phyloP scores from a whole-genome alignment of 2,888 invertebrate genomes.

The Dilophus febrilis region DNA sequence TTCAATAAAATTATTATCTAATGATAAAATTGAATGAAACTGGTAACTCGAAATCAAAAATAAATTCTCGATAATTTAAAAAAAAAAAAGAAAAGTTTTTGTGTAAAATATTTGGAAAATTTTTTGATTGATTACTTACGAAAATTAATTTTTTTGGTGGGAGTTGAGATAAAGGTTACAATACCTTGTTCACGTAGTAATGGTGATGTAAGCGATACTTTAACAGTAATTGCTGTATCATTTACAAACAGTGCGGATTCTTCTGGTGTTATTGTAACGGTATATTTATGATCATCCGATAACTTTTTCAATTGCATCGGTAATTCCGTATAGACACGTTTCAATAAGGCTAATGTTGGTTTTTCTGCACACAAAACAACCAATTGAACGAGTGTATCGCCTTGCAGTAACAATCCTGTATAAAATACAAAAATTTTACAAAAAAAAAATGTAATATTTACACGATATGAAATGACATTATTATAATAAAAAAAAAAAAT shows the following conservation, averaged over 20 bases:
- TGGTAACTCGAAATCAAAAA: slow-evolving; percentile 17
- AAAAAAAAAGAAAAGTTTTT: no score
- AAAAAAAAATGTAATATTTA: not conserved
- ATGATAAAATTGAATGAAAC: slow-evolving; percentile 10
- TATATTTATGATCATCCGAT: slow-evolving; percentile 59
- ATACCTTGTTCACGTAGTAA: slow-evolving; percentile 70
- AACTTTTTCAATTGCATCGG: slow-evolving; percentile 61
- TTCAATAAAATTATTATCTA: no score
- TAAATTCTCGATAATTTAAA: slow-evolving; percentile 1
- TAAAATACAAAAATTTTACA: no score
- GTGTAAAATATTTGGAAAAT: no score
- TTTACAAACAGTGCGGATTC: slow-evolving; percentile 72
- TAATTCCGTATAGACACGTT: slow-evolving; percentile 70
- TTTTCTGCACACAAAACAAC: slow-evolving; percentile 91
- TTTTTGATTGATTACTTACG: slow-evolving; percentile 4
- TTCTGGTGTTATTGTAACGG: slow-evolving; percentile 65
- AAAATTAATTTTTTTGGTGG: not conserved
- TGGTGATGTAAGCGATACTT: slow-evolving; percentile 83
- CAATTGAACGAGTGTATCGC: slow-evolving; percentile 77
- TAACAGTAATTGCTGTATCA: slow-evolving; percentile 62
- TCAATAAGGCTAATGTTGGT: slow-evolving; percentile 73
- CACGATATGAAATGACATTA: not conserved
- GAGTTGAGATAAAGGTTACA: not conserved
- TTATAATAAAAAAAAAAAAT: not conserved
- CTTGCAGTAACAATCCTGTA: slow-evolving; percentile 64